A percentile compares a stretch with the other conserved stretches of the same genome.
Conservation (phyloP, 2,113 vertebrate genomes). For the Myxocyprinus asiaticus region DNA sequence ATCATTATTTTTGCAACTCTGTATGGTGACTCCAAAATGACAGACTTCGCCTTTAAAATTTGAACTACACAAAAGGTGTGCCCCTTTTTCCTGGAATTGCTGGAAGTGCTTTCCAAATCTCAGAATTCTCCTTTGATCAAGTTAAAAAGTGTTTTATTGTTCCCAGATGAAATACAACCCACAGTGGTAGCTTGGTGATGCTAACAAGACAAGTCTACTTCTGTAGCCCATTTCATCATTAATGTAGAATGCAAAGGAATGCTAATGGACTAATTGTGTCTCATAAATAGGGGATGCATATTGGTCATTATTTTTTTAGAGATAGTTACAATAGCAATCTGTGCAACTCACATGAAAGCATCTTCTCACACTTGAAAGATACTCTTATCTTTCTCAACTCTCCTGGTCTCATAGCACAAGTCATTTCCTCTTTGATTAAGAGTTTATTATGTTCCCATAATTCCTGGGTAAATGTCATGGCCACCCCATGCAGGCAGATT, state of each 20-base stretch:
- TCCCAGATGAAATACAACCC: not conserved
- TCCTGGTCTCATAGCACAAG: slow-evolving; percentile 25
- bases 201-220: not conserved
- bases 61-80: too few relatives aligned
- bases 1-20: too few relatives aligned
- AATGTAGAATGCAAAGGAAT: not conserved
- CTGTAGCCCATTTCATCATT: not conserved
- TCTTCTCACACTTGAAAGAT: not conserved
- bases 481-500: slow-evolving; percentile 48
- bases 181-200: not conserved
- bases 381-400: not conserved
- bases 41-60: too few relatives aligned
- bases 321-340: not conserved
- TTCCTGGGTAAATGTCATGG: slow-evolving; percentile 60
- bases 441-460: slow-evolving; percentile 48
- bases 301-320: not conserved
- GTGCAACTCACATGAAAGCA: not conserved
- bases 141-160: not conserved
- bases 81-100: too few relatives aligned
- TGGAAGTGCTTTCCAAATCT: not conserved
- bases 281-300: not conserved
- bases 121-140: not conserved
- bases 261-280: not conserved
- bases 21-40: too few relatives aligned
- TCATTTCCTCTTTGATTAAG: slow-evolving; percentile 53